Percentiles rank a stretch among this genome's conserved stretches.
Conservation (phyloP, 2,797 vertebrate genomes). For the Trichosurus vulpecula region DNA sequence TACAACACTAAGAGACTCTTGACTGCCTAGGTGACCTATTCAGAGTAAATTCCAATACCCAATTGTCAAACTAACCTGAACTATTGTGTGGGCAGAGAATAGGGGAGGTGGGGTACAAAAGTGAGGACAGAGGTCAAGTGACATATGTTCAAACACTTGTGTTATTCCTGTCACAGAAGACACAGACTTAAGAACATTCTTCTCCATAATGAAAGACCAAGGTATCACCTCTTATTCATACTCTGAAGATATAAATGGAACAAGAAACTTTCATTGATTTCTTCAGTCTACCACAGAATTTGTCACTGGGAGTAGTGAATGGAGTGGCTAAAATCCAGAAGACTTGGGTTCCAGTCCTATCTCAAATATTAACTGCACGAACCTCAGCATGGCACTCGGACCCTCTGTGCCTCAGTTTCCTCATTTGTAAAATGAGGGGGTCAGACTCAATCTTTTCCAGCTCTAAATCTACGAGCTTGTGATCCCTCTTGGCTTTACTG, state of each 20-base stretch:
- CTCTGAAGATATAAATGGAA: constrained; percentile 35
- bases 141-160: neutral
- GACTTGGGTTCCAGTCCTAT: neutral
- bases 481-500: neutral
- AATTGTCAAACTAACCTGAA: neutral
- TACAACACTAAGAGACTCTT: constrained; percentile 13
- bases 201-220: constrained; percentile 4
- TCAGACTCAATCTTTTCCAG: neutral
- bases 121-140: neutral
- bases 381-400: neutral
- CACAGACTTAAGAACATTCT: constrained; percentile 32
- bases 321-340: neutral
- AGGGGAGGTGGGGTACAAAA: neutral
- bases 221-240: constrained; percentile 2
- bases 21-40: constrained; percentile 18
- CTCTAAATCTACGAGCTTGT: neutral
- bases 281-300: constrained; percentile 36
- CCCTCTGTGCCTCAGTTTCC: neutral
- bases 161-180: constrained; percentile 13
- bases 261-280: constrained; percentile 17
- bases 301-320: neutral
- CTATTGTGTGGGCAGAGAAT: neutral
- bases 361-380: neutral
- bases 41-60: neutral
- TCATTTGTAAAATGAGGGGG: neutral